Base-by-base conservation (phyloP, 2,797 vertebrate species). In the Xerus rutilus region DNA sequence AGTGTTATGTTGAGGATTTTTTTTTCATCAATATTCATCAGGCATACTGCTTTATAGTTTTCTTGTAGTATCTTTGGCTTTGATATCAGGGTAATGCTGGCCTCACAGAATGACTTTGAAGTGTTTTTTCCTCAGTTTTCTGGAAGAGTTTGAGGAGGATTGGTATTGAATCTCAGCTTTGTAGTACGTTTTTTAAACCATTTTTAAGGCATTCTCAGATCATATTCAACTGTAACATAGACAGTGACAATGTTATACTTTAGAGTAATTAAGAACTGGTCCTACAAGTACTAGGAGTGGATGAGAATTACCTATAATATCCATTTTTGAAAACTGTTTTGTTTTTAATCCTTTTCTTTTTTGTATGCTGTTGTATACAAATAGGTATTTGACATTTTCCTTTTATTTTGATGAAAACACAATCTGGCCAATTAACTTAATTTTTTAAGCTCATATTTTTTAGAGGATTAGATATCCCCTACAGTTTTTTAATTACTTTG, bases 361-460 rank as follows among this genome's bases (percentile, higher is more conserved):
- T 83, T 87, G 3, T 95, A 64, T 92, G 69, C 18, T 83, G 4
- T 21, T 95, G 28, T 84, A 14, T 90, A 87, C 77, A 90, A 49
- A 72, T n/a, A 74, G 5, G 28, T 17, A 69, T 73, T 85, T 85
- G 74, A 52, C 70, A 52, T 43, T 94, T 86, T 87, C 14, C 28
- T 94, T 94, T 95, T 62, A 83, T 95, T 90, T 84, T 81, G 57
- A 81, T 88, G n/a, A 95, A 95, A 93, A 79, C 45, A 73, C 1
- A 79, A 57, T 94, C 35, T 77, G 17, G 45, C 30, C n/a, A 23
- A 74, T 93, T 83, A 83, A 91, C 5, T 94, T 90, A 52, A 64
- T 62, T 69, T 85, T 95, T 87, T 70, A 85, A 89, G 21, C 13
- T 93, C 25, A 74, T 77, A 10, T 28, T 45, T 94, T 73, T 95